These are phyloP conservation scores for Ganaspis brasiliensis DNA, from an alignment of 2,888 invertebrate genomes.

Conservation along the genomic window DNA sequence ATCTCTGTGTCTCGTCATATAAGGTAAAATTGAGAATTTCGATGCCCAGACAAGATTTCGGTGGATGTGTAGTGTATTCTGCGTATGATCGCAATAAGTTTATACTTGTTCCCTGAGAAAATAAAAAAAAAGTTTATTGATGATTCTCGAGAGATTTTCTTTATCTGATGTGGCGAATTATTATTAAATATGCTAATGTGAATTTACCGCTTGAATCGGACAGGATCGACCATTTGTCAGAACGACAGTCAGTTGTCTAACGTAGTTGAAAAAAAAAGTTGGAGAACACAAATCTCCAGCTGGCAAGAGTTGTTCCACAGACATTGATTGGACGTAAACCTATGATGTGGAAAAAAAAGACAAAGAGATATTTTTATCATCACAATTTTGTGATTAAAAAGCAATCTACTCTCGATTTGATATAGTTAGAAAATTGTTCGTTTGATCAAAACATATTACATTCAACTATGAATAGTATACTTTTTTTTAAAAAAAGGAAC, in stretches of 20 bases:
- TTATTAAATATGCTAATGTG: too few relatives aligned
- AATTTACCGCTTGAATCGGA: background rate
- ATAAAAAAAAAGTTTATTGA: background rate
- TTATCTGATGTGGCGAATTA: too few relatives aligned
- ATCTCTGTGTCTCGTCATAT: background rate
- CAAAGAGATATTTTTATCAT: too few relatives aligned
- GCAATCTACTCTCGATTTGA: too few relatives aligned
- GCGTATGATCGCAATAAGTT: background rate
- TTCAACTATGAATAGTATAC: too few relatives aligned
- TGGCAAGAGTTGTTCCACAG: slow-evolving; percentile 4
- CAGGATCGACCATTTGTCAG: background rate
- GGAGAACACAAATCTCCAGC: slow-evolving; percentile 4
- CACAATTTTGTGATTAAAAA: too few relatives aligned
- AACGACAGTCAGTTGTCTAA: slow-evolving; percentile 3
- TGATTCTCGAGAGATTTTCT: too few relatives aligned
- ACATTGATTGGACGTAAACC: slow-evolving; percentile 4
- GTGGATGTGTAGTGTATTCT: background rate
- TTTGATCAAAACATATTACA: too few relatives aligned
- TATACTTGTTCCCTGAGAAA: background rate
- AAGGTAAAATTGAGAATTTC: background rate
- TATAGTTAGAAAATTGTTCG: too few relatives aligned
- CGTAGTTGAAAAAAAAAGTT: background rate
- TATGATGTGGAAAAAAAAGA: background rate
- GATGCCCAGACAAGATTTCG: background rate
- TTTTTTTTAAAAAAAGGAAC: too few relatives aligned